These are phyloP conservation scores for Lonchura striata DNA, from an alignment of 2,113 vertebrate species.

Conservation along the genomic window DNA sequence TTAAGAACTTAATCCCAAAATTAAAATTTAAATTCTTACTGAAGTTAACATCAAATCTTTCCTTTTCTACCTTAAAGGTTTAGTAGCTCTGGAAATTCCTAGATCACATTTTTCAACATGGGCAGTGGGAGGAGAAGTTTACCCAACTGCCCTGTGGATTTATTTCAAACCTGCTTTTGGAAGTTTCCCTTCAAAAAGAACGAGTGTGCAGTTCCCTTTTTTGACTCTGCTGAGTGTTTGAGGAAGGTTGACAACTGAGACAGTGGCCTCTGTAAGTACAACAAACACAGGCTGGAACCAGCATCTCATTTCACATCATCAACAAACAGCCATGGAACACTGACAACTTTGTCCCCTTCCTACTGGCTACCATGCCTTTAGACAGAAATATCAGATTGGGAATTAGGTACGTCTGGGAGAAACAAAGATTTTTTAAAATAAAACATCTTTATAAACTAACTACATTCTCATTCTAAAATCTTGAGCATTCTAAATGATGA, in stretches of 20 bases:
- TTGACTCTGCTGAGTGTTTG: background rate
- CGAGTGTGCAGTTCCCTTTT: background rate
- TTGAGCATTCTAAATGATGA: background rate
- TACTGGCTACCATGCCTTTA: background rate
- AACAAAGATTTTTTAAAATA: background rate
- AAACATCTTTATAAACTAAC: background rate
- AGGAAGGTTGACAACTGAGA: background rate
- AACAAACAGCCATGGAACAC: background rate
- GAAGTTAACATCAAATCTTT: background rate
- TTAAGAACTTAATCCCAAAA: background rate
- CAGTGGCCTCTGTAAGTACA: background rate
- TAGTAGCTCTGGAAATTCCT: background rate
- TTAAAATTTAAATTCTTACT: background rate
- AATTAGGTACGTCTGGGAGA: background rate
- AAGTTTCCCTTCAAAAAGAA: background rate
- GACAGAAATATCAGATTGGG: background rate
- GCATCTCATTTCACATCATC: conserved; percentile 4
- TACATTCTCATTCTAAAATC: background rate
- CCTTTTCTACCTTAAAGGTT: background rate
- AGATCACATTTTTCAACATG: background rate
- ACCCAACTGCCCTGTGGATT: background rate
- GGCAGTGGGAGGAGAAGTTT: background rate
- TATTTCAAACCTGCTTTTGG: background rate
- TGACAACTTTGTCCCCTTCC: background rate
- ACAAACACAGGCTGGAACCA: background rate